These are phyloP conservation scores for Alviniconcha marisindica DNA, from an alignment of 1,140 invertebrate genomes.

Conservation along the genomic window DNA sequence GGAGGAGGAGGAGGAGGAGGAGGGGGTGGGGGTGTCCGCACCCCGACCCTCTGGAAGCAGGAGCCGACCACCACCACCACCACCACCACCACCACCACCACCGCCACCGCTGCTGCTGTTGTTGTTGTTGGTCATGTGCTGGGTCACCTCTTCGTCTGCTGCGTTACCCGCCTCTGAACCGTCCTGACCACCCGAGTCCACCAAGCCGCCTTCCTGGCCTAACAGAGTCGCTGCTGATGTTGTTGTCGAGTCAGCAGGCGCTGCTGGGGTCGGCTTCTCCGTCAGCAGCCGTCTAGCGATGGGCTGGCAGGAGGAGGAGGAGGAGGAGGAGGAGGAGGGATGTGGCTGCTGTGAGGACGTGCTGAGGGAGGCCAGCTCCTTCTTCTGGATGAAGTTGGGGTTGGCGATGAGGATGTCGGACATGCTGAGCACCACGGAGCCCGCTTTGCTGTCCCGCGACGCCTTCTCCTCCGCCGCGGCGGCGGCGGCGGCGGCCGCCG, in stretches of 20 bases:
- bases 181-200: background rate
- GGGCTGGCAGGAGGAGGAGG: background rate
- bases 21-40: conserved; percentile 9
- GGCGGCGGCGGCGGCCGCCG: background rate
- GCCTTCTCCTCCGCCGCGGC: background rate
- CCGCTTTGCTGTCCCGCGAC: background rate
- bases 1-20: background rate
- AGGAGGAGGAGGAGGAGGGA: background rate
- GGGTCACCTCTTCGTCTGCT: conserved; percentile 30
- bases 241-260: background rate
- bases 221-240: no score
- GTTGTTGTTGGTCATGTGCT: conserved; percentile 24
- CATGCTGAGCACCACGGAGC: conserved; percentile 18
- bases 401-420: conserved; percentile 38
- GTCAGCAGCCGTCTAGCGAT: no score
- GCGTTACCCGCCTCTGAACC: conserved; percentile 10
- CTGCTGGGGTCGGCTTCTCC: background rate
- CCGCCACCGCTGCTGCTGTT: no score
- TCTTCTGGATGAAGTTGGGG: conserved; percentile 27
- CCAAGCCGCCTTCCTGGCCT: background rate
- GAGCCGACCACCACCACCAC: background rate
- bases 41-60: background rate
- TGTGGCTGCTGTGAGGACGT: background rate
- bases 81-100: no score
- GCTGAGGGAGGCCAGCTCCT: background rate